phyloP scores from a whole-genome alignment of 2,797 vertebrate species.

The Linurgus olivaceus region DNA sequence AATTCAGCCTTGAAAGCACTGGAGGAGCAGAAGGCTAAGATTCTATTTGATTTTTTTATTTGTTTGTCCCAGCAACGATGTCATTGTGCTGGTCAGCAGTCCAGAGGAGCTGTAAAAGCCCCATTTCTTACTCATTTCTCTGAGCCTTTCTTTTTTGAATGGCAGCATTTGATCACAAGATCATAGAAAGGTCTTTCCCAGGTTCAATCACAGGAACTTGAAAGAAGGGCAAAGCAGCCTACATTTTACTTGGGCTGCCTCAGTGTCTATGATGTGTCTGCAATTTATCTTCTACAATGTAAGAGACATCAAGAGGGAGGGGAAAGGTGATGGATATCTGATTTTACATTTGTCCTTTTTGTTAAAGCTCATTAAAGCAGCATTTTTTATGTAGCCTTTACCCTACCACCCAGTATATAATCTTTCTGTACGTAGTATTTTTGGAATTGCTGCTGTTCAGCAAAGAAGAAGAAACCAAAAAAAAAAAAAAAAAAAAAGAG shows the following conservation, averaged over 20 bases:
- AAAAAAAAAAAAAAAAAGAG: neutral
- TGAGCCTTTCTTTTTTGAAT: slow-evolving; percentile 18
- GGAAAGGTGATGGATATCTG: neutral
- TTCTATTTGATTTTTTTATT: neutral
- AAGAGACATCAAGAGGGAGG: slow-evolving; percentile 23
- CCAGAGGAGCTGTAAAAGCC: neutral
- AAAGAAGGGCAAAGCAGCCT: slow-evolving; percentile 19
- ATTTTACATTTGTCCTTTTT: slow-evolving; percentile 4
- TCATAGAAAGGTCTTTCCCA: slow-evolving; percentile 27
- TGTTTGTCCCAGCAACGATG: neutral
- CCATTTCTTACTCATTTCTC: neutral
- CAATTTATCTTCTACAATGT: slow-evolving; percentile 1
- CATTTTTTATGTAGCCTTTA: neutral
- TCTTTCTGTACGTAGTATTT: neutral
- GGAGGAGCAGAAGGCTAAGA: neutral
- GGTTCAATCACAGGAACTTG: slow-evolving; percentile 28
- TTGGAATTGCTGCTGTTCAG: neutral
- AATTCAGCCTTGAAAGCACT: neutral
- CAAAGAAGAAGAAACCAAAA: neutral
- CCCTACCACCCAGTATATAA: neutral
- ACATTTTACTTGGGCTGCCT: neutral
- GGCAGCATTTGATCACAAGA: slow-evolving; percentile 44
- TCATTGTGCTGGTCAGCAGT: slow-evolving; percentile 10
- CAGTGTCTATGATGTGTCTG: neutral
- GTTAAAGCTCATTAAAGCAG: slow-evolving; percentile 38